A percentile compares a stretch with the other conserved stretches of the same genome.
phyloP scores from a whole-genome alignment of 2,888 invertebrate genomes.

The Mystacides longicornis region DNA sequence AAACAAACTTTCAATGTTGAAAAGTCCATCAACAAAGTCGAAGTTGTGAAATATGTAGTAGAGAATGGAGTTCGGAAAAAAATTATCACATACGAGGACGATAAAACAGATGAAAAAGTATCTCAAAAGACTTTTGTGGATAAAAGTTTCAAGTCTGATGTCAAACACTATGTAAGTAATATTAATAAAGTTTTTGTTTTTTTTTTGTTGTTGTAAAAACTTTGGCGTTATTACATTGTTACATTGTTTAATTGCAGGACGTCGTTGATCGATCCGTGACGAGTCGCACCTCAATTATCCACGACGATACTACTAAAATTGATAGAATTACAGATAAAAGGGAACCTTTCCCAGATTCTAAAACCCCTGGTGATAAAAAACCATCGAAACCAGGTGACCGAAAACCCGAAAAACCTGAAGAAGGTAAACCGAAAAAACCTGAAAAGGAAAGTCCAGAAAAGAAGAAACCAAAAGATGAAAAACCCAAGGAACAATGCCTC shows the following conservation, averaged over 20 bases:
- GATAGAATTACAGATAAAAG: conserved; percentile 18
- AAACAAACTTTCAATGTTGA: conserved; percentile 45
- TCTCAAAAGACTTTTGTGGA: conserved; percentile 48
- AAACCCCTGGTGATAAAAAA: conserved; percentile 29
- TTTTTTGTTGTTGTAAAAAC: not conserved
- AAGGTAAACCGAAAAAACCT: conserved; percentile 38
- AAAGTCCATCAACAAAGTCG: conserved; percentile 45
- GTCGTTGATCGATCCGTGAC: conserved; percentile 24
- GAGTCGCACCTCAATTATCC: conserved; percentile 40
- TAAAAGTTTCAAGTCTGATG: conserved; percentile 43
- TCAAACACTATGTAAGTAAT: conserved; percentile 46
- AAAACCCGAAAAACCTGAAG: conserved; percentile 31
- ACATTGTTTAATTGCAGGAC: conserved; percentile 15
- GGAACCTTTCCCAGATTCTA: conserved; percentile 25
- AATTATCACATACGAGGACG: conserved; percentile 46
- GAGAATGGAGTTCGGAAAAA: conserved; percentile 46
- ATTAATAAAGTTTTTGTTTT: not conserved
- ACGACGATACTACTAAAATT: conserved; percentile 38
- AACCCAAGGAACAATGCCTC: conserved; percentile 67
- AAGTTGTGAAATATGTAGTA: conserved; percentile 45
- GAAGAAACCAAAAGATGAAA: conserved; percentile 29
- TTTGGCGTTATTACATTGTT: not conserved
- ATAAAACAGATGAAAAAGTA: conserved; percentile 46
- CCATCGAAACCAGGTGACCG: conserved; percentile 30
- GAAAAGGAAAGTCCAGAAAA: conserved; percentile 32